phyloP scores from a whole-genome alignment of 2,113 vertebrate species.

The Mus spicilegus region DNA sequence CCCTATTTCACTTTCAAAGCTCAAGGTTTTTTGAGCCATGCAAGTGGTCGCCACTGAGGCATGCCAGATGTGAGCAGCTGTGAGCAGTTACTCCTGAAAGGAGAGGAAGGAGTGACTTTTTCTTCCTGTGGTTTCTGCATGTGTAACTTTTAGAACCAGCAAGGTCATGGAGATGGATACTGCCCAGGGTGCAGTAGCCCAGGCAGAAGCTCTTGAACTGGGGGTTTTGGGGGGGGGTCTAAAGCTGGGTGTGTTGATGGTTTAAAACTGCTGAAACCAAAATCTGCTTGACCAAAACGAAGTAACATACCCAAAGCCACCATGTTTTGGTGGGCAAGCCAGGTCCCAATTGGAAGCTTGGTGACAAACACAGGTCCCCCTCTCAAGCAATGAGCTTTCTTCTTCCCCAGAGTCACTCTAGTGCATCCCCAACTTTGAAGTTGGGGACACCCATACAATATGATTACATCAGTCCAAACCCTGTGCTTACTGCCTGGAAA shows the following conservation, averaged over 20 bases:
- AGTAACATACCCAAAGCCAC: not conserved
- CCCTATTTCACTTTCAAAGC: conserved; percentile 75
- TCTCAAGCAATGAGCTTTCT: not conserved
- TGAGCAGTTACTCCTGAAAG: conserved; percentile 31
- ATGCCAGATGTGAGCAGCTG: conserved; percentile 58
- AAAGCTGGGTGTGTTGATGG: not conserved
- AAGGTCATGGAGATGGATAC: not conserved
- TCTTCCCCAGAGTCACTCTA: not conserved
- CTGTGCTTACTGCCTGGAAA: not conserved
- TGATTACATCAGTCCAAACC: not conserved
- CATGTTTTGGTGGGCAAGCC: not conserved
- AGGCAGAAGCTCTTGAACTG: not conserved
- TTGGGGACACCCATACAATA: not conserved
- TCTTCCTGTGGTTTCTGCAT: not conserved
- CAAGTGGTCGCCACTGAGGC: conserved; percentile 58
- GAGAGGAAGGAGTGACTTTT: conserved; percentile 19
- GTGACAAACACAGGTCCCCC: not conserved
- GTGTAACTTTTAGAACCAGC: not conserved
- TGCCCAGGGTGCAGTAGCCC: not conserved
- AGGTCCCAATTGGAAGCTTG: not conserved
- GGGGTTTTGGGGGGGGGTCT: not conserved
- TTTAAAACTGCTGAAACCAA: not conserved
- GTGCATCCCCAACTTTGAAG: not conserved
- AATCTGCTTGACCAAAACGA: not conserved
- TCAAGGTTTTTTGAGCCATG: conserved; percentile 63